phyloP scores from a whole-genome alignment of 2,888 invertebrate species.

The Athalia circularis region DNA sequence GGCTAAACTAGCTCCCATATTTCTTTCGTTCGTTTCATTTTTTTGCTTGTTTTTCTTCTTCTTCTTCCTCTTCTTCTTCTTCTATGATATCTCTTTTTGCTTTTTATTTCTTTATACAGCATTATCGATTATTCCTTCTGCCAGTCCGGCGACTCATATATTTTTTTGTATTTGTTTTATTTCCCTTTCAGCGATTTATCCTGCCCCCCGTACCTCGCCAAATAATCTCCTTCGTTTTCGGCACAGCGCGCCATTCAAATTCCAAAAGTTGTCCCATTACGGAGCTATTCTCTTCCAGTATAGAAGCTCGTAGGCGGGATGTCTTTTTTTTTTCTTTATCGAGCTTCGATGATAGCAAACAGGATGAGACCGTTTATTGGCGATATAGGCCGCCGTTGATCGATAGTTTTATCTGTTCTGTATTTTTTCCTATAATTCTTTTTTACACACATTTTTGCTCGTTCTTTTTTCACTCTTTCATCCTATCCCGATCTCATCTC shows the following conservation, averaged over 20 bases:
- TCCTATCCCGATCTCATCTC: neutral
- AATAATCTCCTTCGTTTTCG: too few species aligned
- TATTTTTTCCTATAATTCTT: too few species aligned
- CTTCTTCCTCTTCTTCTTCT: slow-evolving; percentile 17
- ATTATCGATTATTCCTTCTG: slow-evolving; percentile 5
- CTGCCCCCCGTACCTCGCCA: neutral
- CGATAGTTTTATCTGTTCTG: too few species aligned
- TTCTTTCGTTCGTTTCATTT: slow-evolving; percentile 17
- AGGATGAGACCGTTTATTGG: too few species aligned
- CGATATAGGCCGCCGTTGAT: too few species aligned
- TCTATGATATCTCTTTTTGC: neutral
- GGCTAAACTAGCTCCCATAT: slow-evolving; percentile 9
- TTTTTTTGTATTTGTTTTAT: neutral
- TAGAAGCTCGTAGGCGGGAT: too few species aligned
- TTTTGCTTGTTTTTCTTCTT: slow-evolving; percentile 41
- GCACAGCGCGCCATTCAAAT: too few species aligned
- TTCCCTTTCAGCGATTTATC: neutral
- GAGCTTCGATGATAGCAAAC: too few species aligned
- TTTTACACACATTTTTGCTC: too few species aligned
- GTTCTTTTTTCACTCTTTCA: neutral
- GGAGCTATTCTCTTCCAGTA: too few species aligned
- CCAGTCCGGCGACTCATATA: neutral
- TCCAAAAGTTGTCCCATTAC: too few species aligned
- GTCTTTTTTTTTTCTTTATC: too few species aligned
- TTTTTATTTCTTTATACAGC: neutral